These are phyloP conservation scores for Metopia argyrocephala DNA, from an alignment of 2,888 invertebrate species.

Conservation along the genomic window DNA sequence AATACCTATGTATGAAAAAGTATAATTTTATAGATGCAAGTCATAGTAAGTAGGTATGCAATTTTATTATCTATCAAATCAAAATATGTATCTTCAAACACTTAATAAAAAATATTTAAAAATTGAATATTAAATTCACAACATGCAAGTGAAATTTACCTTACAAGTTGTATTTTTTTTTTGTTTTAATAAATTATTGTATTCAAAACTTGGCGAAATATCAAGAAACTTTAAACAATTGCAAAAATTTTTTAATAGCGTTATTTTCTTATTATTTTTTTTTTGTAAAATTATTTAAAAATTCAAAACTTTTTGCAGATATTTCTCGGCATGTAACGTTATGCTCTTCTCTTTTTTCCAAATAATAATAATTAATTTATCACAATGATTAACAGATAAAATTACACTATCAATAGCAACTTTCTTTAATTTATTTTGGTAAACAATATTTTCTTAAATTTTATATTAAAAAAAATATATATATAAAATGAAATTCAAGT, in stretches of 20 bases:
- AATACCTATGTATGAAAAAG: too few species aligned
- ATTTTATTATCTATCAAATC: background rate
- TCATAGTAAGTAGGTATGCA: too few species aligned
- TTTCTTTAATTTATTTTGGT: slow-evolving; percentile 48
- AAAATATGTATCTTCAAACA: too few species aligned
- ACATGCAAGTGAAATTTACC: slow-evolving; percentile 14
- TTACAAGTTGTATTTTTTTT: background rate
- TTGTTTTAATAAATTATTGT: too few species aligned
- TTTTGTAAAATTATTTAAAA: slow-evolving; percentile 2
- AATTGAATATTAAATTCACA: background rate
- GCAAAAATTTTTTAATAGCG: background rate
- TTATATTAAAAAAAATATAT: slow-evolving; percentile 3
- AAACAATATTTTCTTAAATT: background rate
- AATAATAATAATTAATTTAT: slow-evolving; percentile 34
- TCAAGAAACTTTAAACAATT: slow-evolving; percentile 29
- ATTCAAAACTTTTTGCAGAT: background rate
- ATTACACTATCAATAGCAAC: slow-evolving; percentile 7
- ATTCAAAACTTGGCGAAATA: background rate
- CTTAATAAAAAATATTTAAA: background rate
- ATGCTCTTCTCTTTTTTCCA: slow-evolving; percentile 22
- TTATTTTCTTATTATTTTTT: background rate
- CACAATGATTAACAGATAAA: slow-evolving; percentile 42
- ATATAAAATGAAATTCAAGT: slow-evolving; percentile 10
- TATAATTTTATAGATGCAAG: too few species aligned
- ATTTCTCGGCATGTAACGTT: background rate